These are phyloP conservation scores for Podargus strigoides DNA, from an alignment of 2,797 vertebrate genomes.

Conservation along the genomic window DNA sequence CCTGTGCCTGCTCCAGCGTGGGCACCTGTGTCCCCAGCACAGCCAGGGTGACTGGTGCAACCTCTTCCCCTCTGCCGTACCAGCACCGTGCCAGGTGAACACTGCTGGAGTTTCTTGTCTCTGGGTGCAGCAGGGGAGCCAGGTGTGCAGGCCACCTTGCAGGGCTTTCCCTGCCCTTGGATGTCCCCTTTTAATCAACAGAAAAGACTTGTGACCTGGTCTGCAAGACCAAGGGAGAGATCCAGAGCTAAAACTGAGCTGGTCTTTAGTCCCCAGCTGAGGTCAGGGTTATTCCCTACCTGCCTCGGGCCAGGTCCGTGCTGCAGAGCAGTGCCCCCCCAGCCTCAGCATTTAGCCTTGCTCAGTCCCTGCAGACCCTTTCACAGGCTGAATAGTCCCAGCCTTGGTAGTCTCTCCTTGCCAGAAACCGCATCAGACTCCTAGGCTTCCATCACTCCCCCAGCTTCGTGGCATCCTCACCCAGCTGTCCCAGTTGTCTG, in stretches of 20 bases:
- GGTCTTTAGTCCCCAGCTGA: background rate
- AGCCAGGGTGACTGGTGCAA: rapidly evolving
- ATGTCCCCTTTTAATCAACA: background rate
- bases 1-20: rapidly evolving
- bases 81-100: rapidly evolving
- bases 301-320: background rate
- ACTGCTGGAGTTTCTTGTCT: background rate
- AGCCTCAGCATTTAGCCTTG: background rate
- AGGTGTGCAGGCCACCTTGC: background rate
- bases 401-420: background rate
- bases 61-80: background rate
- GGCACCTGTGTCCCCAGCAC: background rate
- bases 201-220: background rate
- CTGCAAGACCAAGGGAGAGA: background rate
- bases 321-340: background rate
- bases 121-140: background rate
- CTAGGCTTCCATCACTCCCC: background rate
- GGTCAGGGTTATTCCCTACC: background rate
- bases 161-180: background rate
- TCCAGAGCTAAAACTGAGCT: background rate
- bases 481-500: background rate
- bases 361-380: background rate
- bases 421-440: background rate
- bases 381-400: background rate
- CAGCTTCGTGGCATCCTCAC: rapidly evolving